Conservation (phyloP, 2,113 vertebrate species). For the Bos javanicus region DNA sequence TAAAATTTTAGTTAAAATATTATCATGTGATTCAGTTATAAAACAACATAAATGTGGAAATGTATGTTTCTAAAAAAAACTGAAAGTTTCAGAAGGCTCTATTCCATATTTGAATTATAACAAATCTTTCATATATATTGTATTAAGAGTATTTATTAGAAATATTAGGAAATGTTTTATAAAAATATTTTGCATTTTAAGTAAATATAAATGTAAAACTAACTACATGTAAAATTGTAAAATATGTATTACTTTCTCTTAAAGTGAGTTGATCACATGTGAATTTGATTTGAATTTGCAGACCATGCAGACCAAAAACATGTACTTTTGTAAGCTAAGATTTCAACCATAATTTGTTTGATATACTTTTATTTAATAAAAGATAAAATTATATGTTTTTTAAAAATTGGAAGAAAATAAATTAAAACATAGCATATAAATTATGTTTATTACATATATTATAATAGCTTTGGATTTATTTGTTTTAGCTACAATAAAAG, state of each 20-base stretch:
- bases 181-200: neutral
- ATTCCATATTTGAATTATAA: neutral
- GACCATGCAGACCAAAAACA: neutral
- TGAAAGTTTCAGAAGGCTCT: neutral
- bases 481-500: slow-evolving; percentile 43
- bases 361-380: neutral
- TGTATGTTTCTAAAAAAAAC: neutral
- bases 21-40: neutral
- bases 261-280: neutral
- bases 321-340: neutral
- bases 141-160: neutral
- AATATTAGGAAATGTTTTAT: neutral
- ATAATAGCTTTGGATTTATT: slow-evolving; percentile 30
- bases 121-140: neutral
- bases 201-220: neutral
- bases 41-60: neutral
- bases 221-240: neutral
- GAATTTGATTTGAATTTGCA: slow-evolving; percentile 1
- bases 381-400: neutral
- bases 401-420: slow-evolving; percentile 9
- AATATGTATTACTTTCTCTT: neutral
- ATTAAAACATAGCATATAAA: neutral
- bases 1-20: neutral
- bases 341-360: neutral
- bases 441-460: neutral